Percentiles rank a stretch among this genome's conserved stretches.
These are phyloP conservation scores for Porites evermanni DNA, from an alignment of 92 coral and sea anemone genomes.

Conservation along the genomic window DNA sequence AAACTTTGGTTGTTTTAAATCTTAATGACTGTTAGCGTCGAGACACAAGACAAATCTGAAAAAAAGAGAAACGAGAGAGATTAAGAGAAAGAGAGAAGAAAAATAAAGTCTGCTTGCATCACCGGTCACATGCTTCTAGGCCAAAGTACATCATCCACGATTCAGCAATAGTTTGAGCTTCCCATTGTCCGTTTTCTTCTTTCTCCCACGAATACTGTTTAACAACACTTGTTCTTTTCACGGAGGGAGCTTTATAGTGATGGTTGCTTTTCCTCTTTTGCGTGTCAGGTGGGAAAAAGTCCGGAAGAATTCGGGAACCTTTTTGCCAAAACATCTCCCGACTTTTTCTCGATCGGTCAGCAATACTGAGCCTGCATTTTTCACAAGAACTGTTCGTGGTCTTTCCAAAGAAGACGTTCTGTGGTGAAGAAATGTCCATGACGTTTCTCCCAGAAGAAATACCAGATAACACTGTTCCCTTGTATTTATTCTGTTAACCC, in stretches of 20 bases:
- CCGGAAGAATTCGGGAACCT: slow-evolving; percentile 44
- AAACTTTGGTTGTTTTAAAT: too few species aligned
- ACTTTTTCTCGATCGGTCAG: slow-evolving; percentile 19
- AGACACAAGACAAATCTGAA: too few species aligned
- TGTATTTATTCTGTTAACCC: background rate
- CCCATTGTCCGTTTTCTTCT: slow-evolving; percentile 31
- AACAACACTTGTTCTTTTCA: background rate
- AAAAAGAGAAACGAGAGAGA: too few species aligned
- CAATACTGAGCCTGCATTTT: slow-evolving; percentile 21
- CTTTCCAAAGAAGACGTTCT: slow-evolving; percentile 11
- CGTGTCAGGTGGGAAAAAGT: slow-evolving; percentile 39
- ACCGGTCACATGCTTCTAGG: background rate
- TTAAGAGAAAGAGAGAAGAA: background rate
- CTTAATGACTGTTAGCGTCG: too few species aligned
- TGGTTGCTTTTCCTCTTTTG: background rate
- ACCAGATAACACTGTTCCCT: background rate
- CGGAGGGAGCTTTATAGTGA: slow-evolving; percentile 1
- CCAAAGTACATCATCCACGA: slow-evolving; percentile 52
- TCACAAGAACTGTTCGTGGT: slow-evolving; percentile 7
- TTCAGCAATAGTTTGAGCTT: slow-evolving; percentile 38
- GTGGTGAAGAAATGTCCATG: slow-evolving; percentile 30
- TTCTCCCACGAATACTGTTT: slow-evolving; percentile 43
- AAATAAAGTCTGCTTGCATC: background rate
- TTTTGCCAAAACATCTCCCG: slow-evolving; percentile 39
- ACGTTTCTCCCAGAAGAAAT: background rate